Conservation (phyloP, 2,797 vertebrate genomes). For the Onychomys leucogaster region DNA sequence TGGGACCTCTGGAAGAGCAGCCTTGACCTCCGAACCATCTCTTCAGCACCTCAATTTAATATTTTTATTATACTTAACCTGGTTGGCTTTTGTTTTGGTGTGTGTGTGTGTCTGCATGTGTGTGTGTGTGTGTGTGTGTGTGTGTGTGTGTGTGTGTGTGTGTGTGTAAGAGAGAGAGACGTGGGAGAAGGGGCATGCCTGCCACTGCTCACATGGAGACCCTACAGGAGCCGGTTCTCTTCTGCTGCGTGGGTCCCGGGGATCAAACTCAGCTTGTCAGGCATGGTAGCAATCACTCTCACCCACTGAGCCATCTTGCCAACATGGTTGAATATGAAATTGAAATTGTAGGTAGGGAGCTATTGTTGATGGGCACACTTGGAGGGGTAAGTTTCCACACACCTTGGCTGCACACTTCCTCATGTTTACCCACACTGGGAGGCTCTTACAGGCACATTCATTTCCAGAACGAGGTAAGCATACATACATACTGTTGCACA, state of each 20-base stretch:
- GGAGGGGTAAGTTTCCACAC: too few relatives aligned
- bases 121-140: neutral
- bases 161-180: too few relatives aligned
- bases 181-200: too few relatives aligned
- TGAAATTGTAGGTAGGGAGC: neutral
- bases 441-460: neutral
- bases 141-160: neutral
- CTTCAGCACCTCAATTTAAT: too few relatives aligned
- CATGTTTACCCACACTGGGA: neutral
- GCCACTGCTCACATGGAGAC: neutral
- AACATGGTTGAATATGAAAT: neutral
- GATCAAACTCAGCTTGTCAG: neutral
- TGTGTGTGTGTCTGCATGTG: neutral
- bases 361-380: neutral
- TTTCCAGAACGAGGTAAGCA: neutral
- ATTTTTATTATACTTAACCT: neutral
- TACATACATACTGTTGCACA: too few relatives aligned
- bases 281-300: neutral
- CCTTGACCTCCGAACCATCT: too few relatives aligned
- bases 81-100: neutral
- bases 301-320: neutral
- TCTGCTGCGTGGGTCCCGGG: too few relatives aligned
- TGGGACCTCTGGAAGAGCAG: too few relatives aligned
- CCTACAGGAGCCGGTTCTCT: neutral
- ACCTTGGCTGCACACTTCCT: neutral